Conservation (phyloP, 2,113 vertebrate genomes). For the Thermophis baileyi region DNA sequence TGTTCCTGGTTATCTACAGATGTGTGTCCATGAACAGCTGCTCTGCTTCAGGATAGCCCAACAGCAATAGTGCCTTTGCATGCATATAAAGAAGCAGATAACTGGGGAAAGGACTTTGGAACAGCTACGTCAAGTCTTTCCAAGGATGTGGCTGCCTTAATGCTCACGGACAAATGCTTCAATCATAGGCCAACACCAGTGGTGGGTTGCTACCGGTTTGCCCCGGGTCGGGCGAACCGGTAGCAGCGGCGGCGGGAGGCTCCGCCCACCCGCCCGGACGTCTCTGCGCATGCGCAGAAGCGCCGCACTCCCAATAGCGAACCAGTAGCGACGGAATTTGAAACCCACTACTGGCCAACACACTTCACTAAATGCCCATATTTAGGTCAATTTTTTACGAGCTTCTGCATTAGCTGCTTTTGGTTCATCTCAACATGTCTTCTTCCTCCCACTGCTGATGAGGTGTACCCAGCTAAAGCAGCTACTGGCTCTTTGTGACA, state of each 20-base stretch:
- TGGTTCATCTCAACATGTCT: neutral
- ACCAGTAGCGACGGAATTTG: too few species aligned
- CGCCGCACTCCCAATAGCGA: too few species aligned
- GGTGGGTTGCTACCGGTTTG: too few species aligned
- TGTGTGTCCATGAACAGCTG: neutral
- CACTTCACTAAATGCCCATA: neutral
- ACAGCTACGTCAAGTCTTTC: neutral
- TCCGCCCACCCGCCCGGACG: too few species aligned
- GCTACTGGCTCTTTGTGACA: neutral
- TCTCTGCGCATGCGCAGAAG: too few species aligned
- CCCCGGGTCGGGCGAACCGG: too few species aligned
- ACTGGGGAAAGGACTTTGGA: neutral
- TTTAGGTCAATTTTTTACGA: neutral
- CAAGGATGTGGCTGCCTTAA: neutral
- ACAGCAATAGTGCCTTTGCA: neutral
- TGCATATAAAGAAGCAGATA: neutral
- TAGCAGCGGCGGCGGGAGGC: too few species aligned
- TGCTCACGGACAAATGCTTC: neutral
- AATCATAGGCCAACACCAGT: neutral
- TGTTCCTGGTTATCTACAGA: neutral
- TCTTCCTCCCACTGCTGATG: neutral
- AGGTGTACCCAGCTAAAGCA: neutral
- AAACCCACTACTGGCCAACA: neutral
- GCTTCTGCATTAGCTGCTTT: neutral
- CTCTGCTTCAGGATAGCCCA: neutral